Conservation (phyloP, 2,888 invertebrate genomes). For the Mycalesis mineus region DNA sequence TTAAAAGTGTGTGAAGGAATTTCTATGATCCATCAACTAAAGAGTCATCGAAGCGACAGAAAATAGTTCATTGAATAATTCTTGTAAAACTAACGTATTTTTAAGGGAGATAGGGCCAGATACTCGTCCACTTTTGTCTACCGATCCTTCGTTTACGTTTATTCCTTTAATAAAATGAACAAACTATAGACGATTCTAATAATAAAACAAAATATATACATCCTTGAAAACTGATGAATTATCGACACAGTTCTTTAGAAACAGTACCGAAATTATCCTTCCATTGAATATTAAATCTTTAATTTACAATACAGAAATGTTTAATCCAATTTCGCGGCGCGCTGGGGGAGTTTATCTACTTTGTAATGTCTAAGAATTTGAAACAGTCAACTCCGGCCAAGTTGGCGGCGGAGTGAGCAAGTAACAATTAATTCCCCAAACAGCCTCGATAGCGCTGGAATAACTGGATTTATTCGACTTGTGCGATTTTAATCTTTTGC, state of each 20-base stretch:
- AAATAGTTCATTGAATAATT: too few species aligned
- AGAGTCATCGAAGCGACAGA: too few species aligned
- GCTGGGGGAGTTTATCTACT: conserved; percentile 20
- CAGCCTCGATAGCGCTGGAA: conserved; percentile 52
- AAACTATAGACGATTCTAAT: not conserved
- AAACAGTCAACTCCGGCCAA: conserved; percentile 30
- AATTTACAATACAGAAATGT: conserved; percentile 2
- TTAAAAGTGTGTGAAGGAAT: too few species aligned
- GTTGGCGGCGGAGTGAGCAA: conserved; percentile 46
- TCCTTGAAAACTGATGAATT: not conserved
- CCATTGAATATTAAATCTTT: conserved; percentile 1
- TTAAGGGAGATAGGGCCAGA: too few species aligned
- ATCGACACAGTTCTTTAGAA: not conserved
- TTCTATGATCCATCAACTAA: too few species aligned
- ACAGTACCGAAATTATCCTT: not conserved
- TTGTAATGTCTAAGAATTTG: conserved; percentile 26
- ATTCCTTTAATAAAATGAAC: too few species aligned
- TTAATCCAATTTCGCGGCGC: conserved; percentile 11
- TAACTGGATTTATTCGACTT: conserved; percentile 60
- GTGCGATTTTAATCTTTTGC: conserved; percentile 45
- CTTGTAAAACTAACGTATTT: too few species aligned
- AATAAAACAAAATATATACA: too few species aligned
- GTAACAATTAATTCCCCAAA: conserved; percentile 59
- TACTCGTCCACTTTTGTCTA: too few species aligned
- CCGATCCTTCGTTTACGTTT: too few species aligned